Percentiles rank a stretch among this genome's conserved stretches.
phyloP scores from a whole-genome alignment of 1,140 invertebrate species.

The Temnothorax curvispinosus region DNA sequence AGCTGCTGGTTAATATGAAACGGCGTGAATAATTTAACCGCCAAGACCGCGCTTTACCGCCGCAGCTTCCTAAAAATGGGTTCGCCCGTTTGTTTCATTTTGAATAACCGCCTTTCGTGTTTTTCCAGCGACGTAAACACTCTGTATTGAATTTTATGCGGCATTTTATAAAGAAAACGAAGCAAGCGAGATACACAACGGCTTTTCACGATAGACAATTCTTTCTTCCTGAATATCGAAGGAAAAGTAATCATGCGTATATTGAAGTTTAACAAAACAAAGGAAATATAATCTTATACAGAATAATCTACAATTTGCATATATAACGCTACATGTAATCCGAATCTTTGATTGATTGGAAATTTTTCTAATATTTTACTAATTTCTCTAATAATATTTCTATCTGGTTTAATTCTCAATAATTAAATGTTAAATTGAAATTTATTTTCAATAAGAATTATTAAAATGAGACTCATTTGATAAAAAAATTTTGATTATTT shows the following conservation, averaged over 20 bases:
- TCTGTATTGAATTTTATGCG: slow-evolving; percentile 33
- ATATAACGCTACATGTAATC: background rate
- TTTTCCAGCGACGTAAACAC: slow-evolving; percentile 26
- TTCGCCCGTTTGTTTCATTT: slow-evolving; percentile 23
- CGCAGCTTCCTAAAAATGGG: slow-evolving; percentile 29
- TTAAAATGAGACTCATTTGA: background rate
- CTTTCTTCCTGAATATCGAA: background rate
- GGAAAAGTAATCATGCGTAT: background rate
- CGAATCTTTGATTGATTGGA: background rate
- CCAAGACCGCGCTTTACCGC: background rate
- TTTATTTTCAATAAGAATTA: background rate
- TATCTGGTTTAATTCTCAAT: background rate
- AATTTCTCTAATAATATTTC: background rate
- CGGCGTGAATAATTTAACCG: slow-evolving; percentile 41
- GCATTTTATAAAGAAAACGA: slow-evolving; percentile 2
- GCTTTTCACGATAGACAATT: background rate
- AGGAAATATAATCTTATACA: background rate
- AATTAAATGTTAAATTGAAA: background rate
- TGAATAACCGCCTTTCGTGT: background rate
- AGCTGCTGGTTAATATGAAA: slow-evolving; percentile 19
- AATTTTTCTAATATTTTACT: background rate
- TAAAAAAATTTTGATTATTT: background rate
- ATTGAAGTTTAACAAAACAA: background rate
- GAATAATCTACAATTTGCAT: background rate
- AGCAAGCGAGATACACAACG: background rate